Evolutionary conservation across 2,113 vertebrate species (phyloP).

Genomic region (Cynopterus brachyotis): DNA sequence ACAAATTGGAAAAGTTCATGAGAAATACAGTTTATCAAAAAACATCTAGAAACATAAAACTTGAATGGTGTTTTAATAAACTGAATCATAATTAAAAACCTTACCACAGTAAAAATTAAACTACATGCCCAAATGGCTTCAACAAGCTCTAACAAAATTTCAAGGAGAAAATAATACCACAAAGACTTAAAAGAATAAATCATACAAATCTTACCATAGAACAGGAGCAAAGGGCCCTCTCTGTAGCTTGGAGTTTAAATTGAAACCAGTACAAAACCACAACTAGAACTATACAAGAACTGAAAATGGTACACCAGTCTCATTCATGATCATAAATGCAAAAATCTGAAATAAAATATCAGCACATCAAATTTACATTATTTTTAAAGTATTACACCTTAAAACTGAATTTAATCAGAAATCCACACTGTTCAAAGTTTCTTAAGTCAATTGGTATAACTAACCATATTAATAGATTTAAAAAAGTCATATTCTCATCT

Average conservation of each 20-base stretch:
- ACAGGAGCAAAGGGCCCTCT: conserved; percentile 5
- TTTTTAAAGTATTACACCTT: neutral
- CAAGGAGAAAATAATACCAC: neutral
- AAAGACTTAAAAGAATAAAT: conserved; percentile 29
- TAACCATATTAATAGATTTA: conserved; percentile 2
- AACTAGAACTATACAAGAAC: neutral
- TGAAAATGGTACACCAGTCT: neutral
- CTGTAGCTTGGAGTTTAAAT: neutral
- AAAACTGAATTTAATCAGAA: neutral
- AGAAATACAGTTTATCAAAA: neutral
- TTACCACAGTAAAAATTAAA: neutral
- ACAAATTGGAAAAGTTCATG: neutral
- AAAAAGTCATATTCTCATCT: neutral
- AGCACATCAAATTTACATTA: neutral
- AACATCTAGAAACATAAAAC: neutral
- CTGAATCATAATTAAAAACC: neutral
- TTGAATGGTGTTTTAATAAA: neutral
- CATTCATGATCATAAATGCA: neutral
- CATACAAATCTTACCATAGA: neutral
- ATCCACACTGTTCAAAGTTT: neutral
- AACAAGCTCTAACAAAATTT: conserved; percentile 11
- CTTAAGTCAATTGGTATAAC: neutral
- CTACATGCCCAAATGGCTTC: neutral
- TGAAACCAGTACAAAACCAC: neutral
- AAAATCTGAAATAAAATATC: conserved; percentile 3